A percentile compares a stretch with the other conserved stretches of the same genome.
phyloP scores from a whole-genome alignment of 2,888 invertebrate species.

The Schrankia costaestrigalis region DNA sequence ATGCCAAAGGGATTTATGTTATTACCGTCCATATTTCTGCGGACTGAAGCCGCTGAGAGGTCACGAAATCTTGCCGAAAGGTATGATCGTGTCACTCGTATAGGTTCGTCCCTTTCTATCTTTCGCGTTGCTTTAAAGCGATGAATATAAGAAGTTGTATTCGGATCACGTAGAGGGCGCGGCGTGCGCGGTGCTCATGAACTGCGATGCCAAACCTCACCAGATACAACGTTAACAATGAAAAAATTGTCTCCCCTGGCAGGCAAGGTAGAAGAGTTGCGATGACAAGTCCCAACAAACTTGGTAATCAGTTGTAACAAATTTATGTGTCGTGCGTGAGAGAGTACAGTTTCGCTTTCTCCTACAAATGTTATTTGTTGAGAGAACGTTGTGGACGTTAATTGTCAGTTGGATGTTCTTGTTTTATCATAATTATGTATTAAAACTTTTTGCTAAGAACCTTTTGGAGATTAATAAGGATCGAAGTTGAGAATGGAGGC shows the following conservation, averaged over 20 bases:
- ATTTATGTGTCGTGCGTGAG: conserved; percentile 74
- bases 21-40: conserved; percentile 80
- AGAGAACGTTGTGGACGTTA: conserved; percentile 28
- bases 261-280: conserved; percentile 70
- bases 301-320: conserved; percentile 77
- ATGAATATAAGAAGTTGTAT: conserved; percentile 76
- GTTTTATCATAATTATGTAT: conserved; percentile 33
- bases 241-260: conserved; percentile 58
- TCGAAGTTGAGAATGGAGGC: conserved; percentile 16
- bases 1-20: conserved; percentile 81
- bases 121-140: conserved; percentile 67
- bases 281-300: conserved; percentile 72
- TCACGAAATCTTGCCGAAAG: conserved; percentile 76
- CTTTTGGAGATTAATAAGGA: conserved; percentile 27
- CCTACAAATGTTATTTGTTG: conserved; percentile 31
- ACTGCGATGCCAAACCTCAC: conserved; percentile 72
- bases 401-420: conserved; percentile 34
- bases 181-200: conserved; percentile 71
- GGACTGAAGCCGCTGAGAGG: conserved; percentile 78
- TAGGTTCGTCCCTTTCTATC: conserved; percentile 51
- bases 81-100: conserved; percentile 45
- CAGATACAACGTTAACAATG: conserved; percentile 72
- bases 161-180: conserved; percentile 71
- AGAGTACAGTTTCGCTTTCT: conserved; percentile 37
- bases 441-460: conserved; percentile 25